Percentiles rank a stretch among this genome's conserved stretches.
Evolutionary conservation across 2,888 invertebrate genomes (phyloP).

Genomic region (Acleris cristana): DNA sequence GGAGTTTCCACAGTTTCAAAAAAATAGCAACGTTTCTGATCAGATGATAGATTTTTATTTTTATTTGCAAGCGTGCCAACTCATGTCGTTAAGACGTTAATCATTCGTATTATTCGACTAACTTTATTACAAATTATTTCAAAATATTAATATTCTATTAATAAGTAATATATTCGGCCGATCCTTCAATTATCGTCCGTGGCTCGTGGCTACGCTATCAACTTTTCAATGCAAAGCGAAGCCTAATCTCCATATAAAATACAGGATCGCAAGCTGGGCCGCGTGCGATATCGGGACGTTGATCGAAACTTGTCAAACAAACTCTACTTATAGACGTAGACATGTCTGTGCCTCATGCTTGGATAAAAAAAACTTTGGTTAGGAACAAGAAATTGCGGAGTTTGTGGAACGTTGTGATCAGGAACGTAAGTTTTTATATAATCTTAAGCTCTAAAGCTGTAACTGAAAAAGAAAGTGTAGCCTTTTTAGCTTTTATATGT

Average conservation of each 20-base stretch:
- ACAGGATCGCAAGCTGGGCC: constrained; percentile 27
- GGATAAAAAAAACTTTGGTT: constrained; percentile 2
- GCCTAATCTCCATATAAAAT: constrained; percentile 38
- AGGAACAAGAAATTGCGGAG: not conserved
- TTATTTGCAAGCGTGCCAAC: too few relatives aligned
- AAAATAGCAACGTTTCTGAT: too few relatives aligned
- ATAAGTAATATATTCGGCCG: constrained; percentile 13
- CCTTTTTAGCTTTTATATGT: too few relatives aligned
- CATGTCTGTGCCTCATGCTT: not conserved
- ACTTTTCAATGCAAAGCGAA: constrained; percentile 27
- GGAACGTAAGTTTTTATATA: too few relatives aligned
- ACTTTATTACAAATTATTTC: too few relatives aligned
- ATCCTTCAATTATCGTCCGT: constrained; percentile 27
- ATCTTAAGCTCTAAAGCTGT: too few relatives aligned
- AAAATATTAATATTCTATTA: not conserved
- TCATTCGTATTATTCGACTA: too few relatives aligned
- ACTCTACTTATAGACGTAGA: constrained; percentile 31
- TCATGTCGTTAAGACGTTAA: too few relatives aligned
- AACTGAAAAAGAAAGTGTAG: too few relatives aligned
- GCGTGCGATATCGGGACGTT: constrained; percentile 38
- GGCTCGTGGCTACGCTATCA: constrained; percentile 20
- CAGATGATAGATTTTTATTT: too few relatives aligned
- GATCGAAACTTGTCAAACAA: constrained; percentile 48
- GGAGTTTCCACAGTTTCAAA: too few relatives aligned
- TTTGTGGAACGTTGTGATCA: too few relatives aligned